These are phyloP conservation scores for Mimumesa dahlbomi DNA, from an alignment of 2,888 invertebrate genomes.

Conservation along the genomic window DNA sequence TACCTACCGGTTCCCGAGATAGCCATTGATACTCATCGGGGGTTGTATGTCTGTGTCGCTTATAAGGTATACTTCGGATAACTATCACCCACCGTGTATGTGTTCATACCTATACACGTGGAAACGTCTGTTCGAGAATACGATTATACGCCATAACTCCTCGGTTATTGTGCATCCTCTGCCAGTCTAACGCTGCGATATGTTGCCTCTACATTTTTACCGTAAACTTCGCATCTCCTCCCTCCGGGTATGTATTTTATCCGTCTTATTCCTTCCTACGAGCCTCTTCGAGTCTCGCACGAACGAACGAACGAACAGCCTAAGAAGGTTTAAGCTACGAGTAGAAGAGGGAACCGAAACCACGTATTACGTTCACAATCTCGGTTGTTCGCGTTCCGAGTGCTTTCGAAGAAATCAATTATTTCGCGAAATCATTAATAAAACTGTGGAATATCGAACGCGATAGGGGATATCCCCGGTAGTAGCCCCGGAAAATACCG, in stretches of 20 bases:
- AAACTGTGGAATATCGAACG: slow-evolving; percentile 37
- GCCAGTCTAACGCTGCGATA: slow-evolving; percentile 30
- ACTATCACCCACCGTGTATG: slow-evolving; percentile 35
- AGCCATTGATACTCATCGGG: slow-evolving; percentile 57
- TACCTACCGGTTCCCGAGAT: slow-evolving; percentile 48
- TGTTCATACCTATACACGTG: background rate
- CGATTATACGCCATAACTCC: slow-evolving; percentile 52
- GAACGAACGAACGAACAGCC: background rate
- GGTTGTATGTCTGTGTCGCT: slow-evolving; percentile 33
- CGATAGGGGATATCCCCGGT: slow-evolving; percentile 48
- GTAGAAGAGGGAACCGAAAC: slow-evolving; percentile 22
- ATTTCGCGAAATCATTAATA: slow-evolving; percentile 37
- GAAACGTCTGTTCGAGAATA: slow-evolving; percentile 28
- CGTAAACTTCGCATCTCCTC: slow-evolving; percentile 25
- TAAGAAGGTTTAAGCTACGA: too few species aligned
- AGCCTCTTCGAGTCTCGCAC: background rate
- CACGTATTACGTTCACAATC: slow-evolving; percentile 49
- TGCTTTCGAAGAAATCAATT: slow-evolving; percentile 55
- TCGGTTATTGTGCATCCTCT: slow-evolving; percentile 37
- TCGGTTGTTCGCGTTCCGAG: slow-evolving; percentile 18
- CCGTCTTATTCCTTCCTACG: slow-evolving; percentile 31
- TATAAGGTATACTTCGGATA: slow-evolving; percentile 45
- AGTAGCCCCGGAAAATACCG: slow-evolving; percentile 12
- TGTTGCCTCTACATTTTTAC: slow-evolving; percentile 29
- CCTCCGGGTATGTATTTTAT: slow-evolving; percentile 42